These are phyloP conservation scores for Eupithecia pulchellata DNA, from an alignment of 2,888 invertebrate species.

Conservation along the genomic window DNA sequence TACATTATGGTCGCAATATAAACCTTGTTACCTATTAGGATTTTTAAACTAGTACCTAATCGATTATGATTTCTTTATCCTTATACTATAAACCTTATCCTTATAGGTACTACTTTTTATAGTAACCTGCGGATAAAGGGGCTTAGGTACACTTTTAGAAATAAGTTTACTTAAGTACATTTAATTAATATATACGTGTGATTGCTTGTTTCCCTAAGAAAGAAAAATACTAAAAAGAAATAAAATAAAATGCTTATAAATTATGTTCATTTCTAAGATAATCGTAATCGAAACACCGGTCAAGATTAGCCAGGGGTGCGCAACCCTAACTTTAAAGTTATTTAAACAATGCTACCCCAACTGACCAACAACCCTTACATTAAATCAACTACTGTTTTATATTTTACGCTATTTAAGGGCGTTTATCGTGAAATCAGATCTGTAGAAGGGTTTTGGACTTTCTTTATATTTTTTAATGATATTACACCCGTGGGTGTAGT, in stretches of 20 bases:
- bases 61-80: neutral
- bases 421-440: slow-evolving; percentile 73
- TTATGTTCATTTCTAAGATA: slow-evolving; percentile 21
- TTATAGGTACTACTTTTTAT: too few relatives aligned
- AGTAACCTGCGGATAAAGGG: too few relatives aligned
- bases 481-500: slow-evolving; percentile 76
- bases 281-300: slow-evolving; percentile 43
- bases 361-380: slow-evolving; percentile 74
- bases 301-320: slow-evolving; percentile 54
- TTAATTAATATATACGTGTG: too few relatives aligned
- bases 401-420: slow-evolving; percentile 59
- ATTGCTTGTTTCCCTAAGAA: too few relatives aligned
- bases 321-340: slow-evolving; percentile 73
- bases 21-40: neutral
- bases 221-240: too few relatives aligned
- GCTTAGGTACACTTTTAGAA: too few relatives aligned
- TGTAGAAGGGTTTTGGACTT: slow-evolving; percentile 65
- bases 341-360: slow-evolving; percentile 66
- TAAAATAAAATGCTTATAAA: neutral
- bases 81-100: too few relatives aligned
- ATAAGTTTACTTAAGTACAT: too few relatives aligned
- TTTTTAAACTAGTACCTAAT: neutral
- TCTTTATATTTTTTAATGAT: slow-evolving; percentile 76
- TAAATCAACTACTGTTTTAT: slow-evolving; percentile 66
- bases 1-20: neutral